These are phyloP conservation scores for Hydrolagus colliei DNA, from an alignment of 2,797 vertebrate genomes.

Conservation along the genomic window DNA sequence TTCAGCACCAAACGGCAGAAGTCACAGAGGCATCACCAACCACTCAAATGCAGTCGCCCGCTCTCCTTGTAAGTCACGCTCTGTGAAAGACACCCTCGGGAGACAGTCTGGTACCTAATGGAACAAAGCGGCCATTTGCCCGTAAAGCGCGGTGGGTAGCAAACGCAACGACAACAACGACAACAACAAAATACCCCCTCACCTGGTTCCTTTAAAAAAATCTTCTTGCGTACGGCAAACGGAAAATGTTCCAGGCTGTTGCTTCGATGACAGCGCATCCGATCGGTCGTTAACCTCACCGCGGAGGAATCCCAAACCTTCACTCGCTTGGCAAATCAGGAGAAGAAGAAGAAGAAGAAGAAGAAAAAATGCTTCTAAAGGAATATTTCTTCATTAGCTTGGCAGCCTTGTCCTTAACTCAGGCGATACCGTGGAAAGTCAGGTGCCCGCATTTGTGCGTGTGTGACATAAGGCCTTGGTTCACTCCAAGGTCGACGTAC, in stretches of 20 bases:
- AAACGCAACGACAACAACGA: too few relatives aligned
- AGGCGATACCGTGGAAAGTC: slow-evolving; percentile 82
- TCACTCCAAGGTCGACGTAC: slow-evolving; percentile 83
- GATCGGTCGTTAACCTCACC: too few relatives aligned
- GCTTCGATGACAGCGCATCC: background rate
- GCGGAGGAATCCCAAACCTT: background rate
- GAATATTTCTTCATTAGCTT: slow-evolving; percentile 66
- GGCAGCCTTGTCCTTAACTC: slow-evolving; percentile 56
- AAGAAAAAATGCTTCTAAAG: slow-evolving; percentile 47
- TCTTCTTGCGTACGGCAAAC: too few relatives aligned
- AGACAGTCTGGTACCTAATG: background rate
- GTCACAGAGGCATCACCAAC: background rate
- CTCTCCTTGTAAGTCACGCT: background rate
- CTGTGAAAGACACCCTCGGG: background rate
- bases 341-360: background rate
- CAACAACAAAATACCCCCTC: background rate
- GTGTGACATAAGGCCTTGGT: slow-evolving; percentile 96
- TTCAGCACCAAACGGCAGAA: background rate
- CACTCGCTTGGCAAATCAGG: background rate
- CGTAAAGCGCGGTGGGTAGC: background rate
- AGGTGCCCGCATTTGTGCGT: slow-evolving; percentile 74
- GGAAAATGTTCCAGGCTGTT: background rate
- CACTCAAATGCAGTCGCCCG: background rate
- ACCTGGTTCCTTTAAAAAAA: too few relatives aligned
- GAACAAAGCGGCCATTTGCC: background rate